phyloP scores from a whole-genome alignment of 2,797 vertebrate species.

The Cyprinodon diabolis region DNA sequence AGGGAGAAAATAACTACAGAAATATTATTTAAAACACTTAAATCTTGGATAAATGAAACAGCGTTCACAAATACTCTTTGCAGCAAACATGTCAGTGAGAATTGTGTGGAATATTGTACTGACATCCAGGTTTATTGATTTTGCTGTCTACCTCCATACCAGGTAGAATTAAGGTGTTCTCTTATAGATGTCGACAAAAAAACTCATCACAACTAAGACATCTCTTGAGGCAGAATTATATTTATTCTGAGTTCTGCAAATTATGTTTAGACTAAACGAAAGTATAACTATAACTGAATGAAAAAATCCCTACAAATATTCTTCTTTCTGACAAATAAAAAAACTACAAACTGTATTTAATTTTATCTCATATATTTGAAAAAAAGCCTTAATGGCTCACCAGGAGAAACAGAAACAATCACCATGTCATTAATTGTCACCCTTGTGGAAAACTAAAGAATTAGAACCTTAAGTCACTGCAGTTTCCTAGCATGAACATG shows the following conservation, averaged over 20 bases:
- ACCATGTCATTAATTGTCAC: neutral
- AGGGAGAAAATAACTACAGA: too few species aligned
- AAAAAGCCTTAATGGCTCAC: neutral
- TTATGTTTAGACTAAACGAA: neutral
- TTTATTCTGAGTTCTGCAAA: neutral
- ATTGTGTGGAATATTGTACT: slow-evolving; percentile 12
- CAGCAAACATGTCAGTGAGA: slow-evolving; percentile 20
- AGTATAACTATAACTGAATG: neutral
- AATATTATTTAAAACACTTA: too few species aligned
- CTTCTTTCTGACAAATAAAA: neutral
- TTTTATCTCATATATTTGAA: slow-evolving; percentile 1
- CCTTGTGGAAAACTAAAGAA: slow-evolving; percentile 4
- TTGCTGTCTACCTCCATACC: neutral
- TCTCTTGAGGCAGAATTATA: neutral
- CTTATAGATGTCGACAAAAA: neutral
- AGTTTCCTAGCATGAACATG: slow-evolving; percentile 23
- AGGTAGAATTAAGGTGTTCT: neutral
- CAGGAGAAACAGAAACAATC: neutral
- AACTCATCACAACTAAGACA: neutral
- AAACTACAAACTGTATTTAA: neutral
- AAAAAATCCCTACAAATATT: neutral
- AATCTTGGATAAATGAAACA: neutral
- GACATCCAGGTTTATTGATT: neutral
- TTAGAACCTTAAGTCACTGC: slow-evolving; percentile 12
- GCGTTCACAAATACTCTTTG: slow-evolving; percentile 10